These are phyloP conservation scores for Gavia stellata DNA, from an alignment of 2,113 vertebrate genomes.

Conservation along the genomic window DNA sequence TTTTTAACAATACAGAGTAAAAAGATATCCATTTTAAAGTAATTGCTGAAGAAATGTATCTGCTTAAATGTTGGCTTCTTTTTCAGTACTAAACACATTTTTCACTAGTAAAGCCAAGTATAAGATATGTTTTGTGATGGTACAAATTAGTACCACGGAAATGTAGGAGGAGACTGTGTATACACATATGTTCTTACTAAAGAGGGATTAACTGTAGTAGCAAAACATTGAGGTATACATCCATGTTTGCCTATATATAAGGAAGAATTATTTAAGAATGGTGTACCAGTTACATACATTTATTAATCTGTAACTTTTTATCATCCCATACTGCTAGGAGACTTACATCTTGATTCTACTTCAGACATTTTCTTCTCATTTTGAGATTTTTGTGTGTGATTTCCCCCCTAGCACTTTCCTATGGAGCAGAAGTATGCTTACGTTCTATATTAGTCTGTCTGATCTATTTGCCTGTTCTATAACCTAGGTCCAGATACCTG, in stretches of 20 bases:
- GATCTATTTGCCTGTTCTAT: neutral
- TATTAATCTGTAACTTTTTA: neutral
- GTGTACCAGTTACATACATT: neutral
- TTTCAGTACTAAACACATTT: neutral
- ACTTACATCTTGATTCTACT: neutral
- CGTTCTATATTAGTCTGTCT: neutral
- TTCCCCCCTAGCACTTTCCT: neutral
- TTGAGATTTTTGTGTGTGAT: neutral
- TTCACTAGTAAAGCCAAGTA: neutral
- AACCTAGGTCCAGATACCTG: neutral
- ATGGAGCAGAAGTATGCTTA: neutral
- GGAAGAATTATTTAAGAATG: neutral
- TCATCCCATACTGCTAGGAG: neutral
- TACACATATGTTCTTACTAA: neutral
- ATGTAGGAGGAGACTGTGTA: neutral
- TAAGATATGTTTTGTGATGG: neutral
- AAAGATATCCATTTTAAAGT: neutral
- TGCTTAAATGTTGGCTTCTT: neutral
- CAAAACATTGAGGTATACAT: neutral
- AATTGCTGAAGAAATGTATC: neutral
- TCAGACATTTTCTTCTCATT: neutral
- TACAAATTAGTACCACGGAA: neutral
- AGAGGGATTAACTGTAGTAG: neutral
- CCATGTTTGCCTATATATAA: neutral
- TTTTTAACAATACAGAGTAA: conserved; percentile 19